Base-by-base conservation (phyloP, 2,888 invertebrate species). In the Pyralis farinalis region DNA sequence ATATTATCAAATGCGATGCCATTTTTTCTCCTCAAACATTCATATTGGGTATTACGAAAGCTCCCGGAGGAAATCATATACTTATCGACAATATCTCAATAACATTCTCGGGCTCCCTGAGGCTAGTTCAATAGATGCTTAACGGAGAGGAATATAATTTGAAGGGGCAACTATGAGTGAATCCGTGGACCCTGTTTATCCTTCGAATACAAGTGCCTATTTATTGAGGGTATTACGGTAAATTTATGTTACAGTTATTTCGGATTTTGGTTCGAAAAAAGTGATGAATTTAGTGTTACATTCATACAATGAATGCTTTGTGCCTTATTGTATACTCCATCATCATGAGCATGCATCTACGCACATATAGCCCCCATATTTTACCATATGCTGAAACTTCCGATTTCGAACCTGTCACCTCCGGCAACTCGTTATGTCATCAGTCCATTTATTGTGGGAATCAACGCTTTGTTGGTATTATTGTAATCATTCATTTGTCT, bases 131-230 rank as follows among this genome's bases (percentile, higher is more conserved):
- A 39, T 33, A 33, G 39, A 16, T 27, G 38, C 27, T 33, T 39
- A 39, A 39, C 33, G 16, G 33, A 33, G 27, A 27, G 33, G 27
- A 39, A 39, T 39, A 39, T 39, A 33, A 39, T 39, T 39, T 38
- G 31, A 12, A 32, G 32, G 9, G 32, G 22, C n/a, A 21, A 3
- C 12, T 9, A 12, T 12, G 12, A 22, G 31, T 12, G 32, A 37
- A 37, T 29, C 10, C 4, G 16, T 16, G 16, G 16, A 16, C 3
- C 36, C 28, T 29, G 7, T 12, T 20, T 25, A 25, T 7, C 25
- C n/a, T 7, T 4, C 25, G n/a, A n/a, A 25, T 25, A 25, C 25
- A 25, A 25, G 25, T 25, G 25, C 25, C 7, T 25, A 25, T 25
- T 25, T 3, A 25, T 25, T 7, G 25, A n/a, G n/a, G n/a, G 16